These are phyloP conservation scores for Chorisops tibialis DNA, from an alignment of 2,888 invertebrate species.

Conservation along the genomic window DNA sequence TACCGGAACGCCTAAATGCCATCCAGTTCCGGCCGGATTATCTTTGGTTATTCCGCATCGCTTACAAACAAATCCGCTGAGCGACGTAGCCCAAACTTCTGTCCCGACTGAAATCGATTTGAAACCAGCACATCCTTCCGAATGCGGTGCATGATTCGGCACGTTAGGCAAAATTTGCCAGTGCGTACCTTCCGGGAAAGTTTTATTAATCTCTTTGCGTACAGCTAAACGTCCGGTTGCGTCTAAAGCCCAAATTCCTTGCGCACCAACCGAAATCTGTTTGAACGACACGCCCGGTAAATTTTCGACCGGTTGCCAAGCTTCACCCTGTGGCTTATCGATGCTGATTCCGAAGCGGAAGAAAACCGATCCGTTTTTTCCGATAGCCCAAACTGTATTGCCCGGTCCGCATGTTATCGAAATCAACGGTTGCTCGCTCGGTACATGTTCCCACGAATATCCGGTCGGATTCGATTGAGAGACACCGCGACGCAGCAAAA, in stretches of 20 bases:
- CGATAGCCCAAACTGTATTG: constrained; percentile 78
- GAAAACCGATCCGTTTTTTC: constrained; percentile 78
- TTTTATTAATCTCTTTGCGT: constrained; percentile 70
- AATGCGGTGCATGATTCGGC: constrained; percentile 58
- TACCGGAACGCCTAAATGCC: constrained; percentile 66
- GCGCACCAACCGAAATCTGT: constrained; percentile 68
- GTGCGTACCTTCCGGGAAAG: constrained; percentile 77
- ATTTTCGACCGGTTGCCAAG: constrained; percentile 79
- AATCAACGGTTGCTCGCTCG: constrained; percentile 74
- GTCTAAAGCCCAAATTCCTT: constrained; percentile 79
- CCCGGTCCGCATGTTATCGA: constrained; percentile 67
- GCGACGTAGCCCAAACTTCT: constrained; percentile 75
- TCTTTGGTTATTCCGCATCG: constrained; percentile 71
- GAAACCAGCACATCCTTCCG: constrained; percentile 57
- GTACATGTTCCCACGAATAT: constrained; percentile 52
- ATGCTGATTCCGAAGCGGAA: constrained; percentile 71
- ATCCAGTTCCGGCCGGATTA: constrained; percentile 72
- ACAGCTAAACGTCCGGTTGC: constrained; percentile 69
- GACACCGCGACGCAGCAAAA: constrained; percentile 76
- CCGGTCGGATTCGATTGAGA: constrained; percentile 70
- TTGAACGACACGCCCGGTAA: constrained; percentile 66
- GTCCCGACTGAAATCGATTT: constrained; percentile 69
- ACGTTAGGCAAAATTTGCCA: constrained; percentile 71
- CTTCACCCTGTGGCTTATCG: constrained; percentile 63
- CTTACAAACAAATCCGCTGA: constrained; percentile 66